phyloP scores from a whole-genome alignment of 2,113 vertebrate genomes.

The Bos javanicus region DNA sequence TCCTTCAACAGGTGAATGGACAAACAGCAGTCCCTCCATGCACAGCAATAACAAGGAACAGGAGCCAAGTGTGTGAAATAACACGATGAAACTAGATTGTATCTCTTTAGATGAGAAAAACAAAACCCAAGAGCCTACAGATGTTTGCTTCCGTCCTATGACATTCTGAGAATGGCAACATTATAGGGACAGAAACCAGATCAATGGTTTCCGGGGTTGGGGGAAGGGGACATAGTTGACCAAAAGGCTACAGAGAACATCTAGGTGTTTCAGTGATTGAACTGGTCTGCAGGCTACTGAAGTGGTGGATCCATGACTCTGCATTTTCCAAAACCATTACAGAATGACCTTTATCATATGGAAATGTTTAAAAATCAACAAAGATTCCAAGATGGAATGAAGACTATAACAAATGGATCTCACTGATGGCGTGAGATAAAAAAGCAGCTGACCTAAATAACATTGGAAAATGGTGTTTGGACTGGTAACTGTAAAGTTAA shows the following conservation, averaged over 20 bases:
- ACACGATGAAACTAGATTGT: not conserved
- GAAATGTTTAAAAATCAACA: not conserved
- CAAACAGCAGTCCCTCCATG: not conserved
- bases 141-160: not conserved
- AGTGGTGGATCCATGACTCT: not conserved
- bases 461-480: not conserved
- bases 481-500: not conserved
- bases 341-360: not conserved
- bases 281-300: not conserved
- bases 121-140: not conserved
- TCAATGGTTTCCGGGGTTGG: not conserved
- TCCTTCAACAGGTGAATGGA: not conserved
- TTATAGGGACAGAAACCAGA: not conserved
- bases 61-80: not conserved
- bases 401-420: not conserved
- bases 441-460: not conserved
- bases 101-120: not conserved
- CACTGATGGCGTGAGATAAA: not conserved
- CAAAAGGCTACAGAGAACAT: not conserved
- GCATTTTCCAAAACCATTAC: not conserved
- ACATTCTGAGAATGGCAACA: not conserved
- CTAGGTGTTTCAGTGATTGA: not conserved
- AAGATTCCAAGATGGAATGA: not conserved
- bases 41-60: not conserved
- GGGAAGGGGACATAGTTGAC: not conserved